These are phyloP conservation scores for Luffia ferchaultella DNA, from an alignment of 2,888 invertebrate genomes.

Conservation along the genomic window DNA sequence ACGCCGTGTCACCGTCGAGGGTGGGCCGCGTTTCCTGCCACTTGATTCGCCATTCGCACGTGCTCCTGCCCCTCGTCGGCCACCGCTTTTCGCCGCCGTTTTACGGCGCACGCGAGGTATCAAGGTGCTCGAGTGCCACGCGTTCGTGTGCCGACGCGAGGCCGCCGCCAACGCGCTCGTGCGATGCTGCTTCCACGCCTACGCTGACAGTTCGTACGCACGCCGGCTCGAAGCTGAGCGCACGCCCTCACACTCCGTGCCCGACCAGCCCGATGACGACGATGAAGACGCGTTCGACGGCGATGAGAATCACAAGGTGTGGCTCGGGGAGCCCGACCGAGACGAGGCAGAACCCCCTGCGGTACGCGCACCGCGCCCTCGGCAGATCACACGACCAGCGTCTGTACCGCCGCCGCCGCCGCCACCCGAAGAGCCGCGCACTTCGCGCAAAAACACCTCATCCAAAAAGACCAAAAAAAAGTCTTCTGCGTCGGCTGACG, in stretches of 20 bases:
- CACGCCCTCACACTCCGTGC: conserved; percentile 41
- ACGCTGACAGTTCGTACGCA: conserved; percentile 94
- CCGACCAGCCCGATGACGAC: conserved; percentile 66
- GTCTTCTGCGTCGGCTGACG: conserved; percentile 65
- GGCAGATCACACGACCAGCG: conserved; percentile 82
- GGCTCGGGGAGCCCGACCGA: conserved; percentile 81
- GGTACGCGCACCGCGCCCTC: conserved; percentile 75
- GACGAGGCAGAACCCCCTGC: conserved; percentile 66
- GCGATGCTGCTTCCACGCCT: conserved; percentile 96
- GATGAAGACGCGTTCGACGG: conserved; percentile 88
- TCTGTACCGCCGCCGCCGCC: conserved; percentile 88
- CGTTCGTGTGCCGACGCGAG: conserved; percentile 96
- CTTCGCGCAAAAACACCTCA: conserved; percentile 47
- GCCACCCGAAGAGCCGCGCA: conserved; percentile 72
- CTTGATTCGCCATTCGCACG: conserved; percentile 96
- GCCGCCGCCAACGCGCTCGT: conserved; percentile 98
- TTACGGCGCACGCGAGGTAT: conserved; percentile 95
- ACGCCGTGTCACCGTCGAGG: conserved; percentile 80
- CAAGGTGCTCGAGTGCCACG: conserved; percentile 98
- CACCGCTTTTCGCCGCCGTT: conserved; percentile 96
- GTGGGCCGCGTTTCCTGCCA: conserved; percentile 88
- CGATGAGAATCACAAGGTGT: conserved; percentile 93
- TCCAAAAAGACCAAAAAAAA: conserved; percentile 65
- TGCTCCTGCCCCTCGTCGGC: conserved; percentile 91
- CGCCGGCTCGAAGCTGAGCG: conserved; percentile 77